Conservation (phyloP, 1,140 invertebrate genomes). For the Apolygus lucorum region DNA sequence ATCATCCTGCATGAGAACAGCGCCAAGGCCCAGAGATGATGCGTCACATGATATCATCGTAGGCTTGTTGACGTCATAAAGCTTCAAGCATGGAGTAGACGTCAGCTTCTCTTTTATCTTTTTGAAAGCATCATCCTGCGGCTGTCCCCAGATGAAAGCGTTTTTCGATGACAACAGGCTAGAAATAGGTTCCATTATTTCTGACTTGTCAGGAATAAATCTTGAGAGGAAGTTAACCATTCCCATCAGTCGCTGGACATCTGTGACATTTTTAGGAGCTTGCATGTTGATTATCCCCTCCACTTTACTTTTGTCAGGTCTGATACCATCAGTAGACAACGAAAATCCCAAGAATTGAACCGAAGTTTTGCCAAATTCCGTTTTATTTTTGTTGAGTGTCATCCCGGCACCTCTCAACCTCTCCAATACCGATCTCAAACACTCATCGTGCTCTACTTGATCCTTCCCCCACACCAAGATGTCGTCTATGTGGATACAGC, state of each 20-base stretch:
- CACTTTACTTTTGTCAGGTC: constrained; percentile 36
- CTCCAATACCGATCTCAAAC: constrained; percentile 32
- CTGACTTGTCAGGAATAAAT: background rate
- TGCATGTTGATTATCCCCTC: constrained; percentile 36
- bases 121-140: background rate
- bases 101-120: background rate
- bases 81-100: too few relatives aligned
- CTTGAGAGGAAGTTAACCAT: background rate
- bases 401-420: constrained; percentile 14
- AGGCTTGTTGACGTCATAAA: too few relatives aligned
- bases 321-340: constrained; percentile 35
- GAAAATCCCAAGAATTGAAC: constrained; percentile 38
- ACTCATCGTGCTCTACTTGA: constrained; percentile 29
- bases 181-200: background rate
- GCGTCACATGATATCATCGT: too few relatives aligned
- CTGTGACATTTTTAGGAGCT: background rate
- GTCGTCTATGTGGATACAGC: constrained; percentile 32
- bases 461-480: constrained; percentile 32
- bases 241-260: background rate
- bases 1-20: too few relatives aligned
- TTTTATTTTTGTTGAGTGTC: constrained; percentile 33
- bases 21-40: background rate
- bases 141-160: background rate
- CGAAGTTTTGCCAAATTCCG: constrained; percentile 30
- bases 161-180: background rate